These are phyloP conservation scores for Adrianichthys oophorus DNA, from an alignment of 2,797 vertebrate genomes.

Conservation along the genomic window DNA sequence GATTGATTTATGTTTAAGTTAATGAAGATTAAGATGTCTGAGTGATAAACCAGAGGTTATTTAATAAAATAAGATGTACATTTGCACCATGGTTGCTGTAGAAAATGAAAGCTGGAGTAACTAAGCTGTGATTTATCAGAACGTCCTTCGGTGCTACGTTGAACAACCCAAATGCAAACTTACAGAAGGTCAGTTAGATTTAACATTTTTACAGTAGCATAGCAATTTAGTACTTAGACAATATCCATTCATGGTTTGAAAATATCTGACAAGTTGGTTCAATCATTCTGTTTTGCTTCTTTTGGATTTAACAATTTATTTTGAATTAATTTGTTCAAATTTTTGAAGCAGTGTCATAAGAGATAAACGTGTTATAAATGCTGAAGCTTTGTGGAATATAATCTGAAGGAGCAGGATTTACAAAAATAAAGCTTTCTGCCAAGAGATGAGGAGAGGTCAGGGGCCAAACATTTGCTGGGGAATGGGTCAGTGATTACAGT, in stretches of 20 bases:
- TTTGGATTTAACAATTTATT: not conserved
- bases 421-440: constrained; percentile 64
- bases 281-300: too few relatives aligned
- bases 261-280: too few relatives aligned
- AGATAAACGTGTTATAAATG: constrained; percentile 40
- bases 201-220: not conserved
- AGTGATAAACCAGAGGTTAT: too few relatives aligned
- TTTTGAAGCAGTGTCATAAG: constrained; percentile 19
- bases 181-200: constrained; percentile 22
- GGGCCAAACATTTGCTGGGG: constrained; percentile 74
- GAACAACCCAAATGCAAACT: constrained; percentile 36
- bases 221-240: too few relatives aligned
- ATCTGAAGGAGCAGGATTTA: constrained; percentile 58
- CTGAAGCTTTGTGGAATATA: constrained; percentile 12
- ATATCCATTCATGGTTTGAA: too few relatives aligned
- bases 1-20: too few relatives aligned
- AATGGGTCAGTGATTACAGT: constrained; percentile 82
- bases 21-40: too few relatives aligned
- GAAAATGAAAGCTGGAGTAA: constrained; percentile 61
- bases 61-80: constrained; percentile 29
- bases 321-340: constrained; percentile 1
- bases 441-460: constrained; percentile 60
- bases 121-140: constrained; percentile 58
- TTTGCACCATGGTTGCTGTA: constrained; percentile 67
- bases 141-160: constrained; percentile 34